Evolutionary conservation across 2,113 vertebrate genomes (phyloP).

Genomic region (Daboia siamensis): DNA sequence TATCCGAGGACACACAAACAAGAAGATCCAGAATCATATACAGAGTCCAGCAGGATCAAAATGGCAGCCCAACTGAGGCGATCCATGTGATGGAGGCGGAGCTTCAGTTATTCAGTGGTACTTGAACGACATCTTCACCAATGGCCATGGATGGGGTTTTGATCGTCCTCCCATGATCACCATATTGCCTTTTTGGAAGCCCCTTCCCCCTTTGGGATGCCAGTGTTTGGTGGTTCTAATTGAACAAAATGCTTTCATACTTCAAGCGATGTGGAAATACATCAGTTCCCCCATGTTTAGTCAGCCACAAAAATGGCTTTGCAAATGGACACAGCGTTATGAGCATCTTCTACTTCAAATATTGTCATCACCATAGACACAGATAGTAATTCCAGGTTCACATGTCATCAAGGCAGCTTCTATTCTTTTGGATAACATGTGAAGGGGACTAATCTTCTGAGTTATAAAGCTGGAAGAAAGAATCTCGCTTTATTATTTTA

Average conservation of each 20-base stretch:
- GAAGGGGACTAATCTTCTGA: not conserved
- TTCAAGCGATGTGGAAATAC: not conserved
- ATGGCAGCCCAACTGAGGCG: not conserved
- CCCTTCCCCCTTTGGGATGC: not conserved
- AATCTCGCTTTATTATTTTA: not conserved
- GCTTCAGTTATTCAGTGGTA: not conserved
- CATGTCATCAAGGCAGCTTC: not conserved
- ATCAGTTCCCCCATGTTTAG: not conserved
- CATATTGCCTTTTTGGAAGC: not conserved
- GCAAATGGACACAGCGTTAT: not conserved
- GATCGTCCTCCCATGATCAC: not conserved
- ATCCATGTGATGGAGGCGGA: not conserved
- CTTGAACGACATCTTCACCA: not conserved
- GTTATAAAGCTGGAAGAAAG: not conserved
- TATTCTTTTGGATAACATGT: not conserved
- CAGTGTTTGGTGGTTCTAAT: not conserved
- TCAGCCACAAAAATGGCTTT: not conserved
- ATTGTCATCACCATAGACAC: not conserved
- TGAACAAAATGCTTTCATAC: not conserved
- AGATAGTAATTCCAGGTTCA: not conserved
- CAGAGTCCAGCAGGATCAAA: not conserved
- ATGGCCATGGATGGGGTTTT: not conserved
- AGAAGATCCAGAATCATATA: not conserved
- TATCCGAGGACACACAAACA: not conserved
- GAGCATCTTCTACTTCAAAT: not conserved